Percentiles rank a stretch among this genome's conserved stretches.
phyloP scores from a whole-genome alignment of 2,888 invertebrate species.

The Epinotia brunnichana region DNA sequence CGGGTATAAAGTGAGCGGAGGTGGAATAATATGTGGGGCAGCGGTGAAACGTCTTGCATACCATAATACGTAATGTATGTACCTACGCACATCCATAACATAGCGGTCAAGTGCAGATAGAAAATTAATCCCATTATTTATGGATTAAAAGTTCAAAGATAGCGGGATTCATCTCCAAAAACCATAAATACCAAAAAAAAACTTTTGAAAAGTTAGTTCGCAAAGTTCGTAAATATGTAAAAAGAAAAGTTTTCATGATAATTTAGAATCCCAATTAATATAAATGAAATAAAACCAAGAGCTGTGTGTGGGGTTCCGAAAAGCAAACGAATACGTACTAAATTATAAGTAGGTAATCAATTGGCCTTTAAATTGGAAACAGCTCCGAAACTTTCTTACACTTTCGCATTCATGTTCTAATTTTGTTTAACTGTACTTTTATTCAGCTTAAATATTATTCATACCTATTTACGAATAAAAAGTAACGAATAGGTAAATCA shows the following conservation, averaged over 20 bases:
- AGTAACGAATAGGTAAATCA: neutral
- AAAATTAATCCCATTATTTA: neutral
- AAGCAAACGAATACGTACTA: too few species aligned
- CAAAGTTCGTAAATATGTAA: too few species aligned
- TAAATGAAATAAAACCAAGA: neutral
- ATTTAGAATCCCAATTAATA: neutral
- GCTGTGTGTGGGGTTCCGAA: too few species aligned
- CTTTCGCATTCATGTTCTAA: neutral
- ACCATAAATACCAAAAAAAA: too few species aligned
- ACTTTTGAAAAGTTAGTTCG: neutral
- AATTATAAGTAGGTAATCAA: too few species aligned
- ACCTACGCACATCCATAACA: conserved; percentile 16
- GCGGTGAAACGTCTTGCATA: conserved; percentile 22
- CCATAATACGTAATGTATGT: neutral
- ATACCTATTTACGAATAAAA: neutral
- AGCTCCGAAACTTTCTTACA: conserved; percentile 2
- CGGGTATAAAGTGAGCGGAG: conserved; percentile 11
- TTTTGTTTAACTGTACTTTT: neutral
- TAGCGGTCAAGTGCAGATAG: conserved; percentile 33
- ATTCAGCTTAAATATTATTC: neutral
- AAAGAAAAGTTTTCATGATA: too few species aligned
- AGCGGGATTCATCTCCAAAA: neutral
- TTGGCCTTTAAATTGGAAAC: neutral
- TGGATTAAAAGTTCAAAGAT: neutral
- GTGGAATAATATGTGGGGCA: conserved; percentile 35